Conservation (phyloP, 2,888 invertebrate species). For the Tupiocoris notatus region DNA sequence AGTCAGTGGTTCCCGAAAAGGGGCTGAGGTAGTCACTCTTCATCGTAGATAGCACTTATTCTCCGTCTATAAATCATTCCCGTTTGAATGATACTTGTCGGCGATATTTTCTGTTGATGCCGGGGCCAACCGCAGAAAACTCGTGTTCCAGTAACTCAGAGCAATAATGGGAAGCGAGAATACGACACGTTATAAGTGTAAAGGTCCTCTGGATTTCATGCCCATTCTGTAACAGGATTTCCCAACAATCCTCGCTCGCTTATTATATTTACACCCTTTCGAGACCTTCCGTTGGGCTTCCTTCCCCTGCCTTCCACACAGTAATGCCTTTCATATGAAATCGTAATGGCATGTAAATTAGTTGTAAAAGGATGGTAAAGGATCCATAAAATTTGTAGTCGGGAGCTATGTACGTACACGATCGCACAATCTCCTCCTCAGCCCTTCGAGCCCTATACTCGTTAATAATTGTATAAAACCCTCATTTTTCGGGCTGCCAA, state of each 20-base stretch:
- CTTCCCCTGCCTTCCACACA: neutral
- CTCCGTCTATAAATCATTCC: neutral
- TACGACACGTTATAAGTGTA: neutral
- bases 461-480: too few species aligned
- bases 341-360: neutral
- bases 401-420: too few species aligned
- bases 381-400: neutral
- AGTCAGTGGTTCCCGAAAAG: neutral
- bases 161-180: neutral
- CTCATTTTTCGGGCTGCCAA: too few species aligned
- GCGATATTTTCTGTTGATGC: neutral
- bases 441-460: too few species aligned
- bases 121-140: neutral
- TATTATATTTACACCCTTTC: neutral
- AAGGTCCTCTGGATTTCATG: neutral
- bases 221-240: neutral
- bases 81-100: neutral
- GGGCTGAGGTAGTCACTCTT: neutral
- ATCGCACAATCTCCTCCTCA: too few species aligned
- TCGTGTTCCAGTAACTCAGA: neutral
- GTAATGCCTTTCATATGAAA: neutral
- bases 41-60: neutral
- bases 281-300: too few species aligned
- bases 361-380: neutral
- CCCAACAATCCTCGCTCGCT: neutral